Evolutionary conservation across 2,797 vertebrate species (phyloP).

Genomic region (Fratercula arctica): DNA sequence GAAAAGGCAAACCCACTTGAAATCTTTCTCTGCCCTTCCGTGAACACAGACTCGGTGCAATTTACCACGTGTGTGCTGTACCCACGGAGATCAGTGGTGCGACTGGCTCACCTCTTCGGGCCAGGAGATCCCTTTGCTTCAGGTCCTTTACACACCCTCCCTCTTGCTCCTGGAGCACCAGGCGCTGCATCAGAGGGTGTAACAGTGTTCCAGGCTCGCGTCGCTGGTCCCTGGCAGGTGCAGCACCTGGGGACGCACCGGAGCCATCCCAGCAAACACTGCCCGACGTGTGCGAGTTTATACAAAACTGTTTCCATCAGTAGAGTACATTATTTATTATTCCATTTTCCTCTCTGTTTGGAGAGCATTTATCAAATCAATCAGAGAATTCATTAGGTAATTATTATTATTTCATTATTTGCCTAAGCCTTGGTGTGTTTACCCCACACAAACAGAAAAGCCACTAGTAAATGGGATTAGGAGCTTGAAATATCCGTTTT

Average conservation of each 20-base stretch:
- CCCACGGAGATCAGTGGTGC: neutral
- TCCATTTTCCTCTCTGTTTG: slow-evolving; percentile 46
- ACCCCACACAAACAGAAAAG: neutral
- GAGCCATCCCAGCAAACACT: neutral
- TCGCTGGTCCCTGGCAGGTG: neutral
- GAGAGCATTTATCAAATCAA: slow-evolving; percentile 46
- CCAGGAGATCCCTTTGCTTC: neutral
- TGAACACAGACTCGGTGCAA: rapidly evolving
- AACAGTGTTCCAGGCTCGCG: rapidly evolving
- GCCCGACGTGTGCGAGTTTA: rapidly evolving
- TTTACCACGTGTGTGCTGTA: rapidly evolving
- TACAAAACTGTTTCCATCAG: slow-evolving; percentile 35
- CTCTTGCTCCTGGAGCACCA: neutral
- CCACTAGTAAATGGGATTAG: neutral
- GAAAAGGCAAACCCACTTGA: neutral
- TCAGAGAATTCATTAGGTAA: slow-evolving; percentile 42
- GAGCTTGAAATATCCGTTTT: neutral
- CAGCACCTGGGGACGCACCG: rapidly evolving
- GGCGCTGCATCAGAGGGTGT: neutral
- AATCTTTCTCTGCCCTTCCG: neutral
- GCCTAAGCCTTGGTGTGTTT: slow-evolving; percentile 2
- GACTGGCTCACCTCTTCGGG: neutral
- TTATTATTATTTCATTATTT: slow-evolving; percentile 55
- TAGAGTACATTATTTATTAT: slow-evolving; percentile 11
- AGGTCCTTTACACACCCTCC: neutral